A percentile compares a stretch with the other conserved stretches of the same genome.
Conservation (phyloP, 1,140 invertebrate species). For the Aphelenchoides besseyi region DNA sequence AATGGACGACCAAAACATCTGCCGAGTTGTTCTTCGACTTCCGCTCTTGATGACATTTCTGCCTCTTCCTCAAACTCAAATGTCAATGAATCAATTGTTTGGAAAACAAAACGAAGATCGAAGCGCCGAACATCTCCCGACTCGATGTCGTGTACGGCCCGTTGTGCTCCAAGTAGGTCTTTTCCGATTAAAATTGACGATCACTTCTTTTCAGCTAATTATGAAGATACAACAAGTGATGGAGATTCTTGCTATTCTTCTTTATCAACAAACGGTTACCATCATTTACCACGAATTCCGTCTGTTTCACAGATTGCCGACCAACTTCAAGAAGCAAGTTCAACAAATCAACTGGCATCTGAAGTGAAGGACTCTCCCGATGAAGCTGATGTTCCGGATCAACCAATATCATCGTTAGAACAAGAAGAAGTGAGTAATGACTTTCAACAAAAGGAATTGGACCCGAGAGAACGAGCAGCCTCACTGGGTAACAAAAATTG, state of each 20-base stretch:
- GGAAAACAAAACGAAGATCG: background rate
- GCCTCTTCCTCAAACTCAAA: background rate
- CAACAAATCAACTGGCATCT: background rate
- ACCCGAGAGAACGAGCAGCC: background rate
- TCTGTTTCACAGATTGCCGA: no score
- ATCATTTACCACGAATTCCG: no score
- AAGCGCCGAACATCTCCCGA: background rate
- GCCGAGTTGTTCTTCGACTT: background rate
- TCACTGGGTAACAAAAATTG: conserved; percentile 4
- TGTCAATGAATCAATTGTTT: background rate
- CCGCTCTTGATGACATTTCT: background rate
- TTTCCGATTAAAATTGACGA: no score
- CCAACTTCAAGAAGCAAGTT: background rate
- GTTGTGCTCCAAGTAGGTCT: background rate
- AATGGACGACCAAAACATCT: no score
- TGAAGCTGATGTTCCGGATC: background rate
- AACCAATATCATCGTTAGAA: background rate
- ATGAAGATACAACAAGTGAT: background rate
- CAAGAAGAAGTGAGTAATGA: background rate
- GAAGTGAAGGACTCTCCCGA: background rate
- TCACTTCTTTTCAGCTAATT: background rate
- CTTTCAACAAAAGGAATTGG: background rate
- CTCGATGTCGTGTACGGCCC: background rate
- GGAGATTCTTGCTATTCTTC: conserved; percentile 10
- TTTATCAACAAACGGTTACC: background rate